Evolutionary conservation across 1,140 invertebrate genomes (phyloP).

Genomic region (Heterodera carotae): DNA sequence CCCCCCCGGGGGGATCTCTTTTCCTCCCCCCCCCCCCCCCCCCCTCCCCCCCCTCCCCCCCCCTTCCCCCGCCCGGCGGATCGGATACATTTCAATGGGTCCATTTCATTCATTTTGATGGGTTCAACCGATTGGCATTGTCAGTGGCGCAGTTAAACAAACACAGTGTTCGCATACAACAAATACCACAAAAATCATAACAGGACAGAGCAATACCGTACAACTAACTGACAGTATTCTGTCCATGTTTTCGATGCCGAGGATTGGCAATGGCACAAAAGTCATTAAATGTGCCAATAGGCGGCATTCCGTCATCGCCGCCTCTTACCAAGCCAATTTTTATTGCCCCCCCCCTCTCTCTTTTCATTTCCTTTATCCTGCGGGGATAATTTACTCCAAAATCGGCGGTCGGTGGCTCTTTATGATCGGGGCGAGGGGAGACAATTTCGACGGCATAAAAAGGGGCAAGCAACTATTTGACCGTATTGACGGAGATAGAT

Average conservation of each 20-base stretch:
- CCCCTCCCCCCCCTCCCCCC: too few species aligned
- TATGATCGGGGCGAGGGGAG: not conserved
- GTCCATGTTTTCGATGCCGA: too few species aligned
- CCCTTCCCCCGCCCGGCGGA: not conserved
- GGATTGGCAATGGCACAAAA: not conserved
- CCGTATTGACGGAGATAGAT: not conserved
- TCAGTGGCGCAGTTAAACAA: not conserved
- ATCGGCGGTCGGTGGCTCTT: not conserved
- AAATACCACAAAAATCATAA: not conserved
- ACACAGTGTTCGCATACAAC: not conserved
- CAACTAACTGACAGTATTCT: not conserved
- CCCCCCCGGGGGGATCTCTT: too few species aligned
- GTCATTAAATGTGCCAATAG: not conserved
- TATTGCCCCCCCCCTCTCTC: not conserved
- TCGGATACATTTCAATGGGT: not conserved
- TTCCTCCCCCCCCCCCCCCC: too few species aligned
- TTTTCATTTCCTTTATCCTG: not conserved
- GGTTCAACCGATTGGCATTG: not conserved
- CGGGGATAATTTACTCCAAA: conserved; percentile 2
- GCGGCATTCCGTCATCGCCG: not conserved
- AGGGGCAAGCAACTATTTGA: not conserved
- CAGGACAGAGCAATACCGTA: not conserved
- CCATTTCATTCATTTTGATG: not conserved
- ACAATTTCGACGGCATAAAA: not conserved
- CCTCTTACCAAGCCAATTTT: not conserved